Conservation (phyloP, 2,888 invertebrate species). For the Campaea margaritaria region DNA sequence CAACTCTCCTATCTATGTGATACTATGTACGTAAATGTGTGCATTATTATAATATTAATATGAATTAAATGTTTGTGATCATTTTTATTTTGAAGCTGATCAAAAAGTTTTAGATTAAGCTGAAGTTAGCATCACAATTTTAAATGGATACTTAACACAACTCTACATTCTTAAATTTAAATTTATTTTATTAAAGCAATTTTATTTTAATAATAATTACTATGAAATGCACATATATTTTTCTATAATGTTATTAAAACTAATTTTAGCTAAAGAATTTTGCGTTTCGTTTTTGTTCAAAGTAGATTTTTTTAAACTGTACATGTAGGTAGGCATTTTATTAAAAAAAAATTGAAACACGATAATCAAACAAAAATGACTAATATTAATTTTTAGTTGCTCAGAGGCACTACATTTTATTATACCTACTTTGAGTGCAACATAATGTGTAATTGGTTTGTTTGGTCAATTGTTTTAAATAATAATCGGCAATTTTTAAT, state of each 20-base stretch:
- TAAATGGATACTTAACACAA: slow-evolving; percentile 3
- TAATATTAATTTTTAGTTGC: no score
- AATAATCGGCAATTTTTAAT: slow-evolving; percentile 11
- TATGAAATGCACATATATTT: slow-evolving; percentile 38
- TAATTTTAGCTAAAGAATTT: slow-evolving; percentile 35
- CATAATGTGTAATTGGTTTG: neutral
- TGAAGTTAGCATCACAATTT: slow-evolving; percentile 29
- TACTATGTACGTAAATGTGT: slow-evolving; percentile 42
- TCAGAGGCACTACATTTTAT: neutral
- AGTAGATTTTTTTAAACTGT: slow-evolving; percentile 17
- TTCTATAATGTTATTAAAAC: slow-evolving; percentile 39
- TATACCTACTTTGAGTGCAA: slow-evolving; percentile 20
- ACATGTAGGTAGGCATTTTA: neutral
- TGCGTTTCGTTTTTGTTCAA: slow-evolving; percentile 17
- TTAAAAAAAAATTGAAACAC: no score
- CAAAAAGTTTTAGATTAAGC: slow-evolving; percentile 15
- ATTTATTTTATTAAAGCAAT: slow-evolving; percentile 37
- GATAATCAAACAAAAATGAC: no score
- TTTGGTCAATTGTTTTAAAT: neutral
- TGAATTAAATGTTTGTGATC: slow-evolving; percentile 18
- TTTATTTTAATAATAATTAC: slow-evolving; percentile 4
- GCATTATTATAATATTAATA: slow-evolving; percentile 28
- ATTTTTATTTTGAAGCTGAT: slow-evolving; percentile 19
- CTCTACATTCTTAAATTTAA: slow-evolving; percentile 20
- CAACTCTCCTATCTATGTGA: slow-evolving; percentile 38